phyloP scores from a whole-genome alignment of 2,888 invertebrate species.

The Caenorhabditis sp. region DNA sequence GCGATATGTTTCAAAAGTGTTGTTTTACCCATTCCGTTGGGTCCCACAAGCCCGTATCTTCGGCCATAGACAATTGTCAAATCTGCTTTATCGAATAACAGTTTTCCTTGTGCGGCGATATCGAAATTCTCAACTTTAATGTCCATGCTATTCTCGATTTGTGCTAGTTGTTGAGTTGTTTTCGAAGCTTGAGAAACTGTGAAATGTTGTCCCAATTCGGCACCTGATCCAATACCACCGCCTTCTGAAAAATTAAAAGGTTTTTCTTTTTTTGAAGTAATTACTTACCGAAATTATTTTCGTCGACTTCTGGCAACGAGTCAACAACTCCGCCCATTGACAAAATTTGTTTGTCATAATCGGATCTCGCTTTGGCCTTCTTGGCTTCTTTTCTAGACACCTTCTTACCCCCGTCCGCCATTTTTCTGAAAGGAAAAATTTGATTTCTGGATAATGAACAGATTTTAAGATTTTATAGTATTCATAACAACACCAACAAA shows the following conservation, averaged over 20 bases:
- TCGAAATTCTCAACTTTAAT: slow-evolving; percentile 97
- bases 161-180: slow-evolving; percentile 76
- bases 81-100: slow-evolving; percentile 93
- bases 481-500: not conserved
- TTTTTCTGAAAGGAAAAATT: slow-evolving; percentile 2
- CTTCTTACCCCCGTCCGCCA: slow-evolving; percentile 40
- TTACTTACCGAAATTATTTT: slow-evolving; percentile 14
- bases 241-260: slow-evolving; percentile 24
- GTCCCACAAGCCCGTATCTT: slow-evolving; percentile 95
- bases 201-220: slow-evolving; percentile 88
- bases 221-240: slow-evolving; percentile 68
- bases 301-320: slow-evolving; percentile 35
- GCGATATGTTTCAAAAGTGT: slow-evolving; percentile 92
- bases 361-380: slow-evolving; percentile 52
- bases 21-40: slow-evolving; percentile 98
- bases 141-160: slow-evolving; percentile 88
- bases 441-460: too few species aligned
- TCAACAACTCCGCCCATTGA: slow-evolving; percentile 67
- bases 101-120: slow-evolving; percentile 95
- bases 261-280: slow-evolving; percentile 1
- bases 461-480: too few species aligned
- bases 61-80: slow-evolving; percentile 90
- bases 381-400: slow-evolving; percentile 50
- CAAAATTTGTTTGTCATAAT: slow-evolving; percentile 62
- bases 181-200: slow-evolving; percentile 85